A percentile compares a stretch with the other conserved stretches of the same genome.
These are phyloP conservation scores for Pituophis catenifer DNA, from an alignment of 2,113 vertebrate genomes.

Conservation along the genomic window DNA sequence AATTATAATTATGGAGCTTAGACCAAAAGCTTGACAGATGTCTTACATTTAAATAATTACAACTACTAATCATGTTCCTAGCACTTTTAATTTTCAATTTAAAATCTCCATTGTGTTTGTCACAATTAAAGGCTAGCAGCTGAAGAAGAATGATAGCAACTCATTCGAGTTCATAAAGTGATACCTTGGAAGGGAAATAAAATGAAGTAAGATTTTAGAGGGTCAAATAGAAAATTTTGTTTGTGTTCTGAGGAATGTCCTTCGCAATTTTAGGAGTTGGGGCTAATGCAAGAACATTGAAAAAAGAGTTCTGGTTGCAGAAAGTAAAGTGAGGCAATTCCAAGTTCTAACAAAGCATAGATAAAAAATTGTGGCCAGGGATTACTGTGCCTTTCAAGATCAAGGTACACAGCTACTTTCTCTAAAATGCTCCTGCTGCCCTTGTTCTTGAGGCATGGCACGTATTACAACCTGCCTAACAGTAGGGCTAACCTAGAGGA, in stretches of 20 bases:
- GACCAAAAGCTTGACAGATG: neutral
- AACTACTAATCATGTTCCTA: neutral
- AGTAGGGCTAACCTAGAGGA: neutral
- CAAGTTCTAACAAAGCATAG: neutral
- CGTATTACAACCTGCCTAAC: neutral
- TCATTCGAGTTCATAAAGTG: neutral
- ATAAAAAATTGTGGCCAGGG: neutral
- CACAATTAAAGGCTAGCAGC: neutral
- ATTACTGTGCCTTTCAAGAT: neutral
- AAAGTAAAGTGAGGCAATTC: neutral
- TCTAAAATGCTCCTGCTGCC: neutral
- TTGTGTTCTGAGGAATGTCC: neutral
- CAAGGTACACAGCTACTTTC: neutral
- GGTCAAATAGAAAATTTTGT: neutral
- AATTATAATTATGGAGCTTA: neutral
- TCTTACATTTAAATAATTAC: neutral
- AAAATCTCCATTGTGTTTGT: neutral
- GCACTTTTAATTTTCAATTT: neutral
- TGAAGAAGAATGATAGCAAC: neutral
- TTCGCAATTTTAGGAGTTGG: neutral
- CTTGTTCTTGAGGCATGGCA: neutral
- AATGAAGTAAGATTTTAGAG: neutral
- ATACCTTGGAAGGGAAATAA: neutral
- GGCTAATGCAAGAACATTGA: neutral
- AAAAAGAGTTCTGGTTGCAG: neutral